Evolutionary conservation across 2,113 vertebrate genomes (phyloP).

Genomic region (Forbesichthys agassizii): DNA sequence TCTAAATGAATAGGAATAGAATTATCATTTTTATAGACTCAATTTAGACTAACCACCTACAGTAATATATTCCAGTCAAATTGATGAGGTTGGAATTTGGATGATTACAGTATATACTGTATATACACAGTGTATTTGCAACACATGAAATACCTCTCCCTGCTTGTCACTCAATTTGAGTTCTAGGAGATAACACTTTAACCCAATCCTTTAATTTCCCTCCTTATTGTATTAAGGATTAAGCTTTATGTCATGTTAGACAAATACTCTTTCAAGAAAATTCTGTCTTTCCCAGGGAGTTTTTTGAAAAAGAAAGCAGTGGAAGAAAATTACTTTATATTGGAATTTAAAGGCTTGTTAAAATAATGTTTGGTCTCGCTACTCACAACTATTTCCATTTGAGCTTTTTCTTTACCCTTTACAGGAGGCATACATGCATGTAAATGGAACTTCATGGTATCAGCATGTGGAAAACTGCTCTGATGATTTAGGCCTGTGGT

Average conservation of each 20-base stretch:
- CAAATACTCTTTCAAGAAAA: not conserved
- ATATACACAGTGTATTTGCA: too few relatives aligned
- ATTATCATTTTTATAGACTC: too few relatives aligned
- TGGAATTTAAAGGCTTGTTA: slow-evolving; percentile 46
- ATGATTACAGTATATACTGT: not conserved
- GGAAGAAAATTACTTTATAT: slow-evolving; percentile 27
- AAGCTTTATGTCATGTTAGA: not conserved
- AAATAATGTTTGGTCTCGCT: slow-evolving; percentile 42
- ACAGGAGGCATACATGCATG: not conserved
- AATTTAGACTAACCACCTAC: too few relatives aligned
- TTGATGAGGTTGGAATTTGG: too few relatives aligned
- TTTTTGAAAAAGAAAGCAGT: slow-evolving; percentile 22
- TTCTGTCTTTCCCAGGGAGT: slow-evolving; percentile 14
- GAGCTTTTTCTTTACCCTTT: slow-evolving; percentile 1
- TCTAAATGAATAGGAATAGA: too few relatives aligned
- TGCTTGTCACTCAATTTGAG: too few relatives aligned
- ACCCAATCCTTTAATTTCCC: not conserved
- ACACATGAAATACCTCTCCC: too few relatives aligned
- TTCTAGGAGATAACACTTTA: not conserved
- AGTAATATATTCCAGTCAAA: too few relatives aligned
- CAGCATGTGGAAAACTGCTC: too few relatives aligned
- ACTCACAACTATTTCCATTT: slow-evolving; percentile 54
- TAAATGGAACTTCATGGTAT: too few relatives aligned
- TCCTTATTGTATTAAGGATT: not conserved
- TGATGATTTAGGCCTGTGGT: too few relatives aligned